Base-by-base conservation (phyloP, 2,888 invertebrate species). In the Cristatella mucedo region DNA sequence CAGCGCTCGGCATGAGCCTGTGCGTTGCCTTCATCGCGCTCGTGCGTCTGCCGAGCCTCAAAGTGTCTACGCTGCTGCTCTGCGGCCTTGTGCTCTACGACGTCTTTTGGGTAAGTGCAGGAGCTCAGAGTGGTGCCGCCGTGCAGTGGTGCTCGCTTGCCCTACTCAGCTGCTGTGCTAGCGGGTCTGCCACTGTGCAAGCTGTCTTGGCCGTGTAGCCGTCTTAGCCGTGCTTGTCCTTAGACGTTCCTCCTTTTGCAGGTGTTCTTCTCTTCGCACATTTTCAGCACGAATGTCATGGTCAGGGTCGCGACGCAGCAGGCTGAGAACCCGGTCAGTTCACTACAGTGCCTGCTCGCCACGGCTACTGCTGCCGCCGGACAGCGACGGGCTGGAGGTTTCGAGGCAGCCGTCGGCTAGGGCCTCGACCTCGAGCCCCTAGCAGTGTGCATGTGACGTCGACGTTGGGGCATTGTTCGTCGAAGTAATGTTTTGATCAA, bases 231-330 rank as follows among this genome's bases (percentile, higher is more conserved):
- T 26, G 26, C 26, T 26, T 9, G 26, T 26, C 7, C 26, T 26
- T n/a, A n/a, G 6, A 7, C 11, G 13, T 44, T 29, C 41, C 38
- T 39, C 40, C 33, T 42, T 30, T 53, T 52, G 11, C 54, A 67
- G 68, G 68, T 93, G 38, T 93, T 93, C 72, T 93, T 91, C 72
- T 91, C 91, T 2, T 89, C 89, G 1, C 91, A 91, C 66, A 86
- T 93, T 63, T 93, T 93, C 73, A 91, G 86, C 69, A 84, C 93
- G 57, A 93, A 93, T 63, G 93, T 93, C 50, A 93, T 93, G 93
- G 91, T 93, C 49, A 91, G 89, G 70, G 82, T 82, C 67, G 76
- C 76, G 24, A 68, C 69, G 9, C 50, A 67, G 45, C 67, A 68
- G 36, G 69, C 69, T 24, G 69, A 70, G 47, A 70, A 70, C 50